Evolutionary conservation across 2,888 invertebrate species (phyloP), one percentile per base, ranked within the genome.

Genomic region (Atethmia centrago): DNA sequence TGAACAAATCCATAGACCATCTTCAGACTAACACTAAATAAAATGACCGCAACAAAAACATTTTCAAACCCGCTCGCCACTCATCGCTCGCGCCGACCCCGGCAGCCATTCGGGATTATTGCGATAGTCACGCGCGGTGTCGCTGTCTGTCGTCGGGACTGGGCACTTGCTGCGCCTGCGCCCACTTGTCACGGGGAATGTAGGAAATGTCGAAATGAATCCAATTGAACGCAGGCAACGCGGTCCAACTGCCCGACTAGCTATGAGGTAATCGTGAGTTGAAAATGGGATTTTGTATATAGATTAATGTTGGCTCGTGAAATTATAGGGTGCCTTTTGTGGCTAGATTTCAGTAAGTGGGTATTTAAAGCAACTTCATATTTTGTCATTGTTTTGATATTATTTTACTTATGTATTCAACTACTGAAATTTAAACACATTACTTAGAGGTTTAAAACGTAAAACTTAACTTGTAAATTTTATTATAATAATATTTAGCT

Each of bases 41-140:
- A 71, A 36, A 56, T 31, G 0, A 2, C 3, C 2, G n/a, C 9
- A 1, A 31, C 2, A 3, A 45, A 51, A n/a, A 59, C 1, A 21
- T 64, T 58, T 45, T 28, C 3, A 0, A 47, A 40, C 9, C 7
- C 68, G 67, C 77, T 55, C 1, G 1, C 8, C 45, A 28, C 40
- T 47, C 16, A 47, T 53, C 8, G 16, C 71, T 80, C 53, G 67
- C 62, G n/a, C 47, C 36, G 0, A 0, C 25, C 19, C 77, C 28
- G 25, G 63, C 51, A 68, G 53, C 64, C 65, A 49, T 62, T 77
- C 75, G 65, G 69, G 73, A 73, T 80, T 80, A 87, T 91, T 91
- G 89, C 91, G 85, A 90, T 88, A 93, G 90, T 92, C 92, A 92
- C 92, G 93, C 90, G 79, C 87, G 70, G 84, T 88, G 88, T 88